Evolutionary conservation across 2,888 invertebrate genomes (phyloP).

Genomic region (Chamaedrilus cognettii): DNA sequence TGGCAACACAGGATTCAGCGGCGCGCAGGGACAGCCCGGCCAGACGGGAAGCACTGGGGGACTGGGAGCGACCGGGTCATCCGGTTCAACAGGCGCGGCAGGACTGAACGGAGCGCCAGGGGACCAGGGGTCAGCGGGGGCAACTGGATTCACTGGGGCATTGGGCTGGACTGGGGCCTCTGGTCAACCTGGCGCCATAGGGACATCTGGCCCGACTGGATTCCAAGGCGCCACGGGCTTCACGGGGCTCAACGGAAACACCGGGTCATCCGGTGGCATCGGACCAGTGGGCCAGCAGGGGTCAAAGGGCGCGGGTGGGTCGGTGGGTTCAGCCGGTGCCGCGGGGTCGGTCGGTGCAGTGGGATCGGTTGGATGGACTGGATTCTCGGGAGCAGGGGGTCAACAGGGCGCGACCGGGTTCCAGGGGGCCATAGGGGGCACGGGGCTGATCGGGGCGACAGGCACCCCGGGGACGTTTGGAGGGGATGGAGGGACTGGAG

Average conservation of each 20-base stretch:
- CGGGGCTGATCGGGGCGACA: constrained; percentile 16
- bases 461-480: constrained; percentile 4
- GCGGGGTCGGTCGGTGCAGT: constrained; percentile 17
- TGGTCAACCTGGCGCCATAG: neutral
- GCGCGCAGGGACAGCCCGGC: neutral
- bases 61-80: neutral
- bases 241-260: constrained; percentile 13
- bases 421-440: neutral
- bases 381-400: constrained; percentile 5
- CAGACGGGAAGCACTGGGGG: neutral
- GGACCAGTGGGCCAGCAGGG: constrained; percentile 15
- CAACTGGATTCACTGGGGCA: neutral
- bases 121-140: neutral
- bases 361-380: constrained; percentile 20
- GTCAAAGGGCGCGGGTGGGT: constrained; percentile 19
- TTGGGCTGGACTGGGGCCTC: neutral
- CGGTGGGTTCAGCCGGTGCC: constrained; percentile 16
- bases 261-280: constrained; percentile 15
- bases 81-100: constrained; percentile 2
- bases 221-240: constrained; percentile 5
- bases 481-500: neutral
- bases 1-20: constrained; percentile 7
- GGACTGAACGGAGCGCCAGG: neutral
- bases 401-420: constrained; percentile 30
- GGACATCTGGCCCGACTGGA: neutral